These are phyloP conservation scores for Conops quadrifasciatus DNA, from an alignment of 2,888 invertebrate genomes.

Conservation along the genomic window DNA sequence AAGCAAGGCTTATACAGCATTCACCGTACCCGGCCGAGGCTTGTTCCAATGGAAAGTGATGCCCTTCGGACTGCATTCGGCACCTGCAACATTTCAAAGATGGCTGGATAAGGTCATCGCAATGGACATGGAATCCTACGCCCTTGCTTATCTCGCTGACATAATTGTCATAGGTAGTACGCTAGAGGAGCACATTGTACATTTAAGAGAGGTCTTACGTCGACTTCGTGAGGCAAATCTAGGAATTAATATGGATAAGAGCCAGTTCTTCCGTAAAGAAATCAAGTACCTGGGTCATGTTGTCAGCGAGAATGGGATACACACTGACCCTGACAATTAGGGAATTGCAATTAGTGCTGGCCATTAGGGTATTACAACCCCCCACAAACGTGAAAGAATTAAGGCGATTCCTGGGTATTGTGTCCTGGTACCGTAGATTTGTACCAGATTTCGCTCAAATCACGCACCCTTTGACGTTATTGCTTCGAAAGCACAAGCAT, in stretches of 20 bases:
- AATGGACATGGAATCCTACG: conserved; percentile 28
- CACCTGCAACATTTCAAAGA: conserved; percentile 34
- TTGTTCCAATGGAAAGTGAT: conserved; percentile 31
- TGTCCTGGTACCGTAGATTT: no score
- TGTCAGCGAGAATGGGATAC: conserved; percentile 28
- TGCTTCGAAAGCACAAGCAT: conserved; percentile 12
- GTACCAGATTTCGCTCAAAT: no score
- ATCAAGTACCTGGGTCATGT: conserved; percentile 35
- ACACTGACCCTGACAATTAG: conserved; percentile 34
- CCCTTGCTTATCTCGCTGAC: conserved; percentile 33
- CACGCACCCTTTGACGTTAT: neutral
- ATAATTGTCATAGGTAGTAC: conserved; percentile 23
- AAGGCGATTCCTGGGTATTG: no score
- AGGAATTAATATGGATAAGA: conserved; percentile 30
- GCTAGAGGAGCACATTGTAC: conserved; percentile 27
- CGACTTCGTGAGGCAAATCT: conserved; percentile 29
- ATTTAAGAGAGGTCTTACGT: conserved; percentile 27
- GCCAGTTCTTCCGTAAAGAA: conserved; percentile 23
- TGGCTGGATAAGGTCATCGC: conserved; percentile 31
- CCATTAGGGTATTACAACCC: neutral
- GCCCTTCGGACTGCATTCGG: conserved; percentile 36
- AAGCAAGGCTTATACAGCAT: conserved; percentile 31
- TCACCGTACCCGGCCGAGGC: no score
- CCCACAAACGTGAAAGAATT: neutral
- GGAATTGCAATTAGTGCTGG: no score